Evolutionary conservation across 2,888 invertebrate species (phyloP), one percentile per base, ranked within the genome.

Genomic region (Watsonalla cultraria): DNA sequence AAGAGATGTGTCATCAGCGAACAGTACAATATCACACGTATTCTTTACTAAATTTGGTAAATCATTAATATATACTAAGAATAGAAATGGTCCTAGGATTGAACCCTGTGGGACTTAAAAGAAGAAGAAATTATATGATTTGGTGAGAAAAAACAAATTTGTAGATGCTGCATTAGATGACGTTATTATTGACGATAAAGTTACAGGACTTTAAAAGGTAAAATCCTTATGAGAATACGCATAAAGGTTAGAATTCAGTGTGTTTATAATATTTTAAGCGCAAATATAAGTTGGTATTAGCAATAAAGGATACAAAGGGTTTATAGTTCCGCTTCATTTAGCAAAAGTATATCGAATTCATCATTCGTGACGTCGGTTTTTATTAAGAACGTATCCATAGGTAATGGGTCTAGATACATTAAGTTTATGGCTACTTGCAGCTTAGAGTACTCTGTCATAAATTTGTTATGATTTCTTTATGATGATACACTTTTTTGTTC

Each of bases 321-420:
- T 81, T 80, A 82, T 78, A 80, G 81, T 75, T 74, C 72, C 83
- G 90, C 88, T 90, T 88, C 90, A 90, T 90, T 90, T 90, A 89
- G 86, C 86, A 86, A 84, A 86, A 80, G 82, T 85, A 86, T 86
- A 82, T 84, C 90, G 86, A 89, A 88, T 90, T 80, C 81, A 86
- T 86, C 80, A 77, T 75, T 66, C 75, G 69, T 80, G 81, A 72
- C 72, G 69, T 72, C 67, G 74, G 80, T 85, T 87, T 84, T 86
- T 84, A 80, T 79, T 82, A 74, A 70, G 82, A 80, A 78, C 64
- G 70, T 69, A 58, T 54, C 51, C 64, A 59, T 56, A 65, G 64
- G 54, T 78, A 71, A 72, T 73, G 74, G 76, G 54, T 60, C 65
- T 65, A 54, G 62, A 59, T 55, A 52, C 42, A 42, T 42, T 42